These are phyloP conservation scores for Auanema freiburgensis DNA, from an alignment of 2,888 invertebrate species.

Conservation along the genomic window DNA sequence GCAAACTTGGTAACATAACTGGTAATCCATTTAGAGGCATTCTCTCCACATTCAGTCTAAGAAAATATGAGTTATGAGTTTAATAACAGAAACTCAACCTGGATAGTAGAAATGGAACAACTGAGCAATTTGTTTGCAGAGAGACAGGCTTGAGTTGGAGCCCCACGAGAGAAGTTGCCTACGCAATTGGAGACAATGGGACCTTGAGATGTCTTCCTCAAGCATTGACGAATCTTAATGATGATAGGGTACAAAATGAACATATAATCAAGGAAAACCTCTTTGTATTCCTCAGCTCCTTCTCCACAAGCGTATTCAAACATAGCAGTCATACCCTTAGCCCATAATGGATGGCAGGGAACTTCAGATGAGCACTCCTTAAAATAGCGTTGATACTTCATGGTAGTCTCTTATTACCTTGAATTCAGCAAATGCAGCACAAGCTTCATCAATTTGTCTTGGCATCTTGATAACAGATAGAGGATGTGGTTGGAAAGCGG, in stretches of 20 bases:
- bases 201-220: slow-evolving; percentile 31
- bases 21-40: slow-evolving; percentile 41
- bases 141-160: slow-evolving; percentile 58
- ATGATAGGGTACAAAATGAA: neutral
- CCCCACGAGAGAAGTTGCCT: slow-evolving; percentile 56
- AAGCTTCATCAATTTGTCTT: slow-evolving; percentile 57
- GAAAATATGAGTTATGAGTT: neutral
- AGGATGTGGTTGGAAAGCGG: slow-evolving; percentile 60
- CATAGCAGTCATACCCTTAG: slow-evolving; percentile 62
- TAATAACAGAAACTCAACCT: too few species aligned
- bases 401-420: slow-evolving; percentile 26
- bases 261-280: slow-evolving; percentile 22
- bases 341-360: slow-evolving; percentile 58
- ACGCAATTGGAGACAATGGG: slow-evolving; percentile 51
- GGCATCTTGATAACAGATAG: slow-evolving; percentile 60
- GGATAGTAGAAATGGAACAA: slow-evolving; percentile 50
- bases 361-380: slow-evolving; percentile 31
- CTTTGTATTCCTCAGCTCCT: slow-evolving; percentile 46
- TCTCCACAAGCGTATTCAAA: slow-evolving; percentile 60
- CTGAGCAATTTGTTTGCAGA: slow-evolving; percentile 55
- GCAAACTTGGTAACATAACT: slow-evolving; percentile 58
- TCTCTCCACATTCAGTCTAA: slow-evolving; percentile 28
- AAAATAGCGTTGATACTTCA: slow-evolving; percentile 1
- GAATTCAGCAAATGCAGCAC: slow-evolving; percentile 52
- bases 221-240: slow-evolving; percentile 46